phyloP scores from a whole-genome alignment of 2,113 vertebrate species.

The Ceyx margarethae region DNA sequence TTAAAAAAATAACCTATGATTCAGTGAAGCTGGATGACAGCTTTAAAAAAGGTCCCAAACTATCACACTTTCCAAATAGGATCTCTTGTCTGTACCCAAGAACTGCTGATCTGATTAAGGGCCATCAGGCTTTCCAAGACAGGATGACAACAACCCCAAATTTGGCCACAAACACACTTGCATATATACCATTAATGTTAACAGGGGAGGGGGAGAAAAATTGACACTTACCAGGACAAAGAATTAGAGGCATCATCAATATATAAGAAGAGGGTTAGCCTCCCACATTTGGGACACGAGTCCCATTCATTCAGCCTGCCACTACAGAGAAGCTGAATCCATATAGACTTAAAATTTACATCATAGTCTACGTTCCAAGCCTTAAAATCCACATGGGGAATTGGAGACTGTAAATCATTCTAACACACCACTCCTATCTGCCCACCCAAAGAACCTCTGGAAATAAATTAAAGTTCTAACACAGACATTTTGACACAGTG shows the following conservation, averaged over 20 bases:
- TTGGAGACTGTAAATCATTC: constrained; percentile 57
- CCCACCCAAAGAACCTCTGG: constrained; percentile 56
- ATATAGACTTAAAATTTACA: constrained; percentile 36
- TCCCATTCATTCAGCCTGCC: neutral
- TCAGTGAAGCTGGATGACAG: neutral
- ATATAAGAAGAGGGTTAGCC: neutral
- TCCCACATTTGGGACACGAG: neutral
- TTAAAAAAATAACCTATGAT: constrained; percentile 7
- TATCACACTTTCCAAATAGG: neutral
- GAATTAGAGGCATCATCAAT: neutral
- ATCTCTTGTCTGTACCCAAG: neutral
- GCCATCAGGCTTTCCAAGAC: neutral
- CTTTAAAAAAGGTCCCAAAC: neutral
- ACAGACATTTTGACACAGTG: constrained; percentile 76
- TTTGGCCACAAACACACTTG: neutral
- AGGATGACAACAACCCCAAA: neutral
- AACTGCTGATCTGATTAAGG: neutral
- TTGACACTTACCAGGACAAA: neutral
- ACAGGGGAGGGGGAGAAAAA: neutral
- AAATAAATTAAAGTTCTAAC: constrained; percentile 78
- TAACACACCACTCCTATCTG: constrained; percentile 55
- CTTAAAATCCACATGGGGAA: constrained; percentile 44
- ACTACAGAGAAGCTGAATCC: neutral
- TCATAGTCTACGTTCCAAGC: neutral
- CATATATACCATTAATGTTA: neutral